Conservation (phyloP, 2,888 invertebrate species). For the Diplolepis rosae region DNA sequence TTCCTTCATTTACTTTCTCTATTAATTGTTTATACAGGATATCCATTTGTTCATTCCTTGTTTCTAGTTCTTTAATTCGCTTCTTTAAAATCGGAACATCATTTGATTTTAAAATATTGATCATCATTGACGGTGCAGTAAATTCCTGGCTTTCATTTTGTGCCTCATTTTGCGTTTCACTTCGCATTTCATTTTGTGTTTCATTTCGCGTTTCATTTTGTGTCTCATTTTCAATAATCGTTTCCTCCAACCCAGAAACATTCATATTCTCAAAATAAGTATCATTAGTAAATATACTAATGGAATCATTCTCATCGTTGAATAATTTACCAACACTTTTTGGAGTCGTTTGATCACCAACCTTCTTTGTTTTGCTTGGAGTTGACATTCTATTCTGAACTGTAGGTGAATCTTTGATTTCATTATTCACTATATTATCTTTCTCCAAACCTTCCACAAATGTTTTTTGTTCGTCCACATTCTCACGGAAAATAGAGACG, state of each 20-base stretch:
- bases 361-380: not conserved
- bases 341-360: not conserved
- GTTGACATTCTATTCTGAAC: constrained; percentile 2
- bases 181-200: not conserved
- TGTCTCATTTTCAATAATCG: not conserved
- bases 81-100: constrained; percentile 25
- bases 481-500: not conserved
- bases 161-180: not conserved
- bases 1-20: constrained; percentile 21
- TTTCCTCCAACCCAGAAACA: constrained; percentile 36
- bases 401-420: not conserved
- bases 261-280: constrained; percentile 61
- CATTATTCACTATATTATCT: not conserved
- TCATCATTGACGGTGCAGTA: constrained; percentile 19
- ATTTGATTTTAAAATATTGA: constrained; percentile 10
- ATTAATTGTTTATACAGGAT: not conserved
- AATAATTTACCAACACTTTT: not conserved
- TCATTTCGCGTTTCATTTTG: not conserved
- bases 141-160: constrained; percentile 14
- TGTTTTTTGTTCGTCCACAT: constrained; percentile 8
- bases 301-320: constrained; percentile 50
- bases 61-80: constrained; percentile 24
- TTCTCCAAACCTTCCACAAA: constrained; percentile 11
- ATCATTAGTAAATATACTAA: constrained; percentile 59
- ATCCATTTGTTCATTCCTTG: constrained; percentile 4